Base-by-base conservation (phyloP, 1,140 invertebrate genomes). In the Pantala flavescens region DNA sequence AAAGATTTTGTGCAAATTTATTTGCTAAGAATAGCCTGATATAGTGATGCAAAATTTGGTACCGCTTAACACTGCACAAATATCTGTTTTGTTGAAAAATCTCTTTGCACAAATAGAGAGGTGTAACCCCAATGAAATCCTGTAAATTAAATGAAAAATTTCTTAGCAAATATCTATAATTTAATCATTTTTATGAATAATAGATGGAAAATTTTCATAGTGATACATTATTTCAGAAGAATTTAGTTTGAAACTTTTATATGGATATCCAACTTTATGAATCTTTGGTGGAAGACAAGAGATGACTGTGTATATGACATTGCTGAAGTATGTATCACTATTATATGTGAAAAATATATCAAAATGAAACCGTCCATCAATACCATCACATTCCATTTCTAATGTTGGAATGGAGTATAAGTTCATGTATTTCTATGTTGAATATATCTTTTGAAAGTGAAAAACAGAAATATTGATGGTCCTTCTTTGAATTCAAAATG, bases 311-410 rank as follows among this genome's bases (percentile, higher is more conserved):
- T n/a, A 36, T 72, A 28, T n/a, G n/a, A n/a, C 71, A 36, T 72
- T 72, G 24, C 71, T 11, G 23, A 14, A 72, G n/a, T 19, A 42
- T 28, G n/a, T 23, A n/a, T 23, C 19, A 28, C 10, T 28, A 72
- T n/a, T 12, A 28, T 24, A 42, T 24, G 23, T 72, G 24, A 71
- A 71, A 70, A 71, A 71, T 71, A 72, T 72, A 72, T 72, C 71
- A 72, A 72, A 72, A 72, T 72, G 42, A 72, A 19, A 42, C 71
- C 71, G 71, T 72, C 71, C 71, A 72, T 72, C 49, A 24, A 24
- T 72, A 36, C 42, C 71, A 72, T 72, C 11, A 42, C n/a, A 72
- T 24, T 28, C 71, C 71, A 72, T 72, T 36, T 36, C 42, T 24
- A 14, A 71, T 71, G 9, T 23, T 70, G 19, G 63, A 23, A 71